Conservation (phyloP, 2,797 vertebrate species). For the Chelon labrosus region DNA sequence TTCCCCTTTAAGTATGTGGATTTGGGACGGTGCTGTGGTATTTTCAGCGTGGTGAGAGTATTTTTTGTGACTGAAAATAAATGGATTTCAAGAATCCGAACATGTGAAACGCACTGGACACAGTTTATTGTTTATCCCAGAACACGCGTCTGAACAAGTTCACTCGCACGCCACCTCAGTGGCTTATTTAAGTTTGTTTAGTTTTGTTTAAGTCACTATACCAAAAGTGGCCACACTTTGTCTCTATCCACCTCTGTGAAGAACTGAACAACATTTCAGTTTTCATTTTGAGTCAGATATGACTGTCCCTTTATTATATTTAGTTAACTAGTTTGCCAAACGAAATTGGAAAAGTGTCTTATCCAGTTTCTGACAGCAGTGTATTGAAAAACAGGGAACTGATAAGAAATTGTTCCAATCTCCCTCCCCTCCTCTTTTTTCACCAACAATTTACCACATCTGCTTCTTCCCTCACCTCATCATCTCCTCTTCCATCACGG, state of each 20-base stretch:
- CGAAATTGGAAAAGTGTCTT: background rate
- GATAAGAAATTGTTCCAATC: background rate
- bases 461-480: background rate
- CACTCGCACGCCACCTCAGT: no score
- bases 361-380: background rate
- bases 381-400: background rate
- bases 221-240: background rate
- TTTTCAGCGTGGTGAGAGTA: no score
- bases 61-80: no score
- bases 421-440: background rate
- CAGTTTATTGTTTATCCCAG: no score
- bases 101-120: no score
- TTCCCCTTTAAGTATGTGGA: no score
- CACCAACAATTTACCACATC: background rate
- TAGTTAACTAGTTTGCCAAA: background rate
- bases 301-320: background rate
- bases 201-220: background rate
- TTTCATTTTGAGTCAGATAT: background rate
- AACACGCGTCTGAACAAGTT: no score
- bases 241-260: background rate
- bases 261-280: background rate
- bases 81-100: no score
- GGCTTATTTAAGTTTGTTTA: no score
- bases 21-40: no score
- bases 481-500: background rate